These are phyloP conservation scores for Agapornis canus DNA, from an alignment of 2,797 vertebrate genomes.

Conservation along the genomic window DNA sequence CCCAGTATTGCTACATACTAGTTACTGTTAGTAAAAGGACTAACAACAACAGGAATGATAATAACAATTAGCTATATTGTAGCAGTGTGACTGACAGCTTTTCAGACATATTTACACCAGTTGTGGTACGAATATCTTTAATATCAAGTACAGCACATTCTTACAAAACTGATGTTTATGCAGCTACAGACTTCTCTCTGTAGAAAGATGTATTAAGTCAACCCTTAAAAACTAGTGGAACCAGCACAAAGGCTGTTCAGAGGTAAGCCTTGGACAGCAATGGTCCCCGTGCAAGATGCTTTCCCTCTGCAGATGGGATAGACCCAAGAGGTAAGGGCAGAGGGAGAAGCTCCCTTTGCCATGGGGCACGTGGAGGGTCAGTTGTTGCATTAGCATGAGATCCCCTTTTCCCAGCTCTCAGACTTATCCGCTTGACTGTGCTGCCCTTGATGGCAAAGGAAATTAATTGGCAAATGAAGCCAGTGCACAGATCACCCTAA, in stretches of 20 bases:
- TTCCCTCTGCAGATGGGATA: neutral
- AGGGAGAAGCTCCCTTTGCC: neutral
- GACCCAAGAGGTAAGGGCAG: neutral
- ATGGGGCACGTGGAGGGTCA: accelerated
- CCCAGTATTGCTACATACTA: neutral
- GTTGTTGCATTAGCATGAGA: neutral
- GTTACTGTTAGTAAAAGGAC: neutral
- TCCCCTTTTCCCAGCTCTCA: accelerated
- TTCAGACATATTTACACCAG: neutral
- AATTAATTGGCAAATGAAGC: neutral
- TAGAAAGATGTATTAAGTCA: neutral
- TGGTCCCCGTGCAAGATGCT: accelerated
- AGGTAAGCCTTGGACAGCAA: accelerated
- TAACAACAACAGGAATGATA: neutral
- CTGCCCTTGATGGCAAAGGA: neutral
- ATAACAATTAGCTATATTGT: neutral
- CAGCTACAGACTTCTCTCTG: neutral
- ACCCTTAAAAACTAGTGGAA: neutral
- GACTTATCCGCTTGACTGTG: neutral
- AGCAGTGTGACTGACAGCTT: neutral
- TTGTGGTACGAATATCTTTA: neutral
- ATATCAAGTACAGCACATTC: neutral
- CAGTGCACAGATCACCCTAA: neutral
- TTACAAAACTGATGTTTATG: neutral
- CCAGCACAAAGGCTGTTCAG: accelerated